phyloP scores from a whole-genome alignment of 1,140 invertebrate species.

The Zaprionus tsacasi region DNA sequence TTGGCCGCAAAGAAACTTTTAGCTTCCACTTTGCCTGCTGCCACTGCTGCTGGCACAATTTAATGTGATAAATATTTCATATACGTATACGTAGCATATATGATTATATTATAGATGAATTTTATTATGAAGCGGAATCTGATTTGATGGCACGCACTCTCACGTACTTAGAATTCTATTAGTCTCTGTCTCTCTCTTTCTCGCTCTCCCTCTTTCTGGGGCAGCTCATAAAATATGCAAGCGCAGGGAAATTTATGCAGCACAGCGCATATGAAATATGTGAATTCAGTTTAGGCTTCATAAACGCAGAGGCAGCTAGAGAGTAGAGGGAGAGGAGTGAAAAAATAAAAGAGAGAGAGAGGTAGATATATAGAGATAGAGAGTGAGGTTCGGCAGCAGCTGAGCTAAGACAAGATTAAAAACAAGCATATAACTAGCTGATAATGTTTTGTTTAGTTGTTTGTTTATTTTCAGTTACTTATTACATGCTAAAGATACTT shows the following conservation, averaged over 20 bases:
- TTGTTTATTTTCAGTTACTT: no score
- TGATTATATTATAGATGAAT: slow-evolving; percentile 4
- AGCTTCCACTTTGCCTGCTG: neutral
- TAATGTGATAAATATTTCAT: slow-evolving; percentile 2
- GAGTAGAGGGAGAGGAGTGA: neutral
- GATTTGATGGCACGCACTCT: neutral
- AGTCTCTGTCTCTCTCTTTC: neutral
- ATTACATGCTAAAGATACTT: no score
- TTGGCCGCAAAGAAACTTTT: neutral
- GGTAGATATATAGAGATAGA: neutral
- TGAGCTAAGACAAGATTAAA: no score
- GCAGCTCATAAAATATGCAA: slow-evolving; percentile 4
- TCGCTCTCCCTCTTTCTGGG: neutral
- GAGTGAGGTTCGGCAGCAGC: neutral
- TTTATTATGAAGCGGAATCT: neutral
- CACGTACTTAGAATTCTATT: slow-evolving; percentile 2
- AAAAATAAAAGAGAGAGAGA: neutral
- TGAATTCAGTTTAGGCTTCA: slow-evolving; percentile 1
- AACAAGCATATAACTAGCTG: no score
- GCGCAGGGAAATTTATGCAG: neutral
- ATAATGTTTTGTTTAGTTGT: no score
- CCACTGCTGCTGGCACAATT: neutral
- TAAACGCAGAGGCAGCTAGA: neutral
- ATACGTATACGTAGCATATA: neutral
- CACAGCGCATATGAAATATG: neutral